Evolutionary conservation across 37 sponge, comb jelly and placozoan species (phyloP), one percentile per base, ranked within the genome.

Genomic region (Halisarca cf. caerulea): DNA sequence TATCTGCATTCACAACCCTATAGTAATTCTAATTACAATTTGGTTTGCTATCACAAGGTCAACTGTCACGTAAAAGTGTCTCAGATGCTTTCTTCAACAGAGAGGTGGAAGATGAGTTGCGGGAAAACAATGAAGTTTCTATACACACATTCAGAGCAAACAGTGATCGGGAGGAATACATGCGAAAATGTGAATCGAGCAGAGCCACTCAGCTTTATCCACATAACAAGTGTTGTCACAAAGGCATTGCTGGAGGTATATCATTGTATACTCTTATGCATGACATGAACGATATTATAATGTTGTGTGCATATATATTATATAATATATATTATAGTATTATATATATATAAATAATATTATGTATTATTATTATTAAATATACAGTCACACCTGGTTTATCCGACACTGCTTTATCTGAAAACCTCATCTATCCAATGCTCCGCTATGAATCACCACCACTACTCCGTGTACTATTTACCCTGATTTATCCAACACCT

Each of bases 51-150:
- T n/a, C n/a, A n/a, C 25, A 18, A 64, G 66, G 66, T 64, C 14
- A n/a, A 9, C 23, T 64, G 27, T 64, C 66, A 18, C 66, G 28
- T 8, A 64, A 64, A 64, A 23, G 25, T 15, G 8, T 64, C 8
- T 64, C 66, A 64, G 66, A 64, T 23, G 66, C 66, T 25, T 64
- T 64, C 28, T 64, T 64, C 28, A 64, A 14, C 27, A 15, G 66
- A 64, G 66, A 64, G 66, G 23, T 64, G 66, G 66, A 64, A 23
- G 7, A 8, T 8, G 66, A 64, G 66, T 23, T 64, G 27, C 66
- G 66, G 8, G 66, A 64, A 23, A 18, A 64, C 14, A 27, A 27
- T 8, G 28, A 64, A 64, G 27, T 64, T 64, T 18, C 66, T 64
- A n/a, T 23, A 18, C 66, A 64, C 25, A 15, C 9, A 9, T 64